Conservation (phyloP, 2,113 vertebrate species). For the Salvelinus alpinus region DNA sequence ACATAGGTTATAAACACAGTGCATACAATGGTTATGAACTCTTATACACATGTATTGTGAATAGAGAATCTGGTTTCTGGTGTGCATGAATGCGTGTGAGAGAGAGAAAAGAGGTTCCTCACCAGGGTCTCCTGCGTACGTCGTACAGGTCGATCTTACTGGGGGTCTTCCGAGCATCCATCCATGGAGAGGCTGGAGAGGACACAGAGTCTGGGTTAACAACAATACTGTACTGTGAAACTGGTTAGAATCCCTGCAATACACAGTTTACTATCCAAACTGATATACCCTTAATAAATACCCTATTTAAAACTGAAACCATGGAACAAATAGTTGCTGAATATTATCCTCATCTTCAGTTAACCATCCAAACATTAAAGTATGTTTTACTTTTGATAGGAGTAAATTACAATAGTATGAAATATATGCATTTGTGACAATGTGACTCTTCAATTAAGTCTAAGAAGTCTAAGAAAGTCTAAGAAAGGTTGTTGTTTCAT, state of each 20-base stretch:
- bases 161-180: slow-evolving; percentile 89
- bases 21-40: too few relatives aligned
- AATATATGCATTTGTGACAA: neutral
- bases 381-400: too few relatives aligned
- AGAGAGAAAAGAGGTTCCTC: slow-evolving; percentile 42
- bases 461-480: neutral
- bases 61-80: too few relatives aligned
- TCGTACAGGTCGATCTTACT: slow-evolving; percentile 97
- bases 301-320: too few relatives aligned
- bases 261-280: too few relatives aligned
- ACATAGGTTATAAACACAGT: too few relatives aligned
- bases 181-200: slow-evolving; percentile 90
- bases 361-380: too few relatives aligned
- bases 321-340: too few relatives aligned
- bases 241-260: neutral
- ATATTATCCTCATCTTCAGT: too few relatives aligned
- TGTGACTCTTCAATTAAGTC: neutral
- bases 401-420: neutral
- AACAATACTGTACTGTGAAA: neutral
- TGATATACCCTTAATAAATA: too few relatives aligned
- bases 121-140: slow-evolving; percentile 96
- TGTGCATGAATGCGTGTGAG: neutral
- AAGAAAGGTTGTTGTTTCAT: neutral
- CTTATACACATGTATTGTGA: neutral
- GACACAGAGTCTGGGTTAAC: slow-evolving; percentile 6